phyloP scores from a whole-genome alignment of 2,888 invertebrate species.

The Leucozona laternaria region DNA sequence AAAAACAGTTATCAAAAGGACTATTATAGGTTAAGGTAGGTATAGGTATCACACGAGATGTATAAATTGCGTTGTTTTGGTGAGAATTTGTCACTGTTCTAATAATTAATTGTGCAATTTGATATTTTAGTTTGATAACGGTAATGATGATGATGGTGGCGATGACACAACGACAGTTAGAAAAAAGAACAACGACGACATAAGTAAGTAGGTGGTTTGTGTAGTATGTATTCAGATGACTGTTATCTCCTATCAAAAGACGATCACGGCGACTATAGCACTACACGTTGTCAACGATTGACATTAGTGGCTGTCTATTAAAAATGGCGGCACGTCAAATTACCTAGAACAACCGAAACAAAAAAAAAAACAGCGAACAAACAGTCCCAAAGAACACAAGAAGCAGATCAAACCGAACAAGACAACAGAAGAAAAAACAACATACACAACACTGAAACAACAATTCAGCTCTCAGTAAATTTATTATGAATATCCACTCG shows the following conservation, averaged over 20 bases:
- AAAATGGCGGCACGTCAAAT: slow-evolving; percentile 62
- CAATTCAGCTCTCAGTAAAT: slow-evolving; percentile 81
- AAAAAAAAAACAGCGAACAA: slow-evolving; percentile 40
- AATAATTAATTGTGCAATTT: slow-evolving; percentile 72
- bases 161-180: slow-evolving; percentile 73
- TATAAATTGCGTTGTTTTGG: not conserved
- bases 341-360: slow-evolving; percentile 27
- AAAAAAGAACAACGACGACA: slow-evolving; percentile 76
- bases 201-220: slow-evolving; percentile 3
- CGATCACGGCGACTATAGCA: slow-evolving; percentile 27
- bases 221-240: not conserved
- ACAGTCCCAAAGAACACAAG: slow-evolving; percentile 34
- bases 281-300: slow-evolving; percentile 21
- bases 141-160: slow-evolving; percentile 79
- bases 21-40: not conserved
- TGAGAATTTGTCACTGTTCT: slow-evolving; percentile 26
- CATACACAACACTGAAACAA: slow-evolving; percentile 66
- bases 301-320: slow-evolving; percentile 57
- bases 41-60: not conserved
- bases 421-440: slow-evolving; percentile 45
- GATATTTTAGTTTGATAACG: slow-evolving; percentile 78
- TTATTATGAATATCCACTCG: slow-evolving; percentile 84
- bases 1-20: slow-evolving; percentile 28
- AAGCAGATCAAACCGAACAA: slow-evolving; percentile 59
- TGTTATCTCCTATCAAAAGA: slow-evolving; percentile 29